These are phyloP conservation scores for Thalassoma bifasciatum DNA, from an alignment of 2,113 vertebrate genomes.

Conservation along the genomic window DNA sequence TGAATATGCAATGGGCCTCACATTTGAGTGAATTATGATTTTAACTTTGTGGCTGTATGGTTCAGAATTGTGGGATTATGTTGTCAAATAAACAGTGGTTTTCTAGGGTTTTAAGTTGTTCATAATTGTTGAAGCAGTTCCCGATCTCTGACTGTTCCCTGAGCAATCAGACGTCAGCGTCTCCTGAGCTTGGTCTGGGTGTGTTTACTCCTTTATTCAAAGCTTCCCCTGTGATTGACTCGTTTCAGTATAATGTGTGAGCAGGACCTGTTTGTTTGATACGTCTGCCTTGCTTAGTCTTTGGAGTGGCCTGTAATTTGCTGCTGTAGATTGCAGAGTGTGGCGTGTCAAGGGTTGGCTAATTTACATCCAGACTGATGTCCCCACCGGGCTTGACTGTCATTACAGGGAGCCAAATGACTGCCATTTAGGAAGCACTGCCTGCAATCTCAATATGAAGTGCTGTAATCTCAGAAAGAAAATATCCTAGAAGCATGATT, in stretches of 20 bases:
- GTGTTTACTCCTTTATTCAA: constrained; percentile 28
- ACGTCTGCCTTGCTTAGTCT: constrained; percentile 22
- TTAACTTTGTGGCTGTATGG: neutral
- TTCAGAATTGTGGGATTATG: neutral
- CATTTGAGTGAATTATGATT: neutral
- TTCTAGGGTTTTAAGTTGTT: neutral
- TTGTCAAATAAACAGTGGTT: neutral
- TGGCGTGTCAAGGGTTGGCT: constrained; percentile 28
- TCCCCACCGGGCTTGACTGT: constrained; percentile 27
- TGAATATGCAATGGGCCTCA: too few relatives aligned
- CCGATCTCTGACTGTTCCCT: neutral
- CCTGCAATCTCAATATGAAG: constrained; percentile 38
- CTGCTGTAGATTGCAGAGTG: constrained; percentile 42
- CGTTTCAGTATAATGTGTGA: constrained; percentile 19
- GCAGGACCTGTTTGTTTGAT: constrained; percentile 29
- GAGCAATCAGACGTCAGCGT: constrained; percentile 16
- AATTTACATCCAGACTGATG: constrained; percentile 27
- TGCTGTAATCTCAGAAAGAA: constrained; percentile 25
- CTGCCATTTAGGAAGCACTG: constrained; percentile 26
- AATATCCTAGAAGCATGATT: constrained; percentile 16
- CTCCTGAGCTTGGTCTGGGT: constrained; percentile 16
- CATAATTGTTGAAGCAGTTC: neutral
- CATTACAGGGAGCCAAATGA: constrained; percentile 32
- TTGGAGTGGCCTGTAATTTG: constrained; percentile 52
- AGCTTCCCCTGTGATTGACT: constrained; percentile 20